Conservation (phyloP, 2,888 invertebrate genomes). For the Sarcophaga carnaria region DNA sequence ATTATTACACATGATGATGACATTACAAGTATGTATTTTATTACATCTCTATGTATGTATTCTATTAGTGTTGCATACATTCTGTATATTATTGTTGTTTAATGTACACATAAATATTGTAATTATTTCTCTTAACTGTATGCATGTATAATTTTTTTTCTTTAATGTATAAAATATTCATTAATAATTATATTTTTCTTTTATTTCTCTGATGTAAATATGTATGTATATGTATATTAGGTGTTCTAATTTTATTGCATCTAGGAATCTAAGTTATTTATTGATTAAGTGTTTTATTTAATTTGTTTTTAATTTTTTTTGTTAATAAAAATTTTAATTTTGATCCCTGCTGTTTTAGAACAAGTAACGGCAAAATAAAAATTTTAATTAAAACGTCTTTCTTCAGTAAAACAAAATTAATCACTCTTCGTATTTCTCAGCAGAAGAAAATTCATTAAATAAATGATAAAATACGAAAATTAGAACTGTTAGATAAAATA, state of each 20-base stretch:
- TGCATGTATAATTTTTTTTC: slow-evolving; percentile 14
- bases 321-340: slow-evolving; percentile 33
- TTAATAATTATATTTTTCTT: slow-evolving; percentile 21
- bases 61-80: no score
- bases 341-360: slow-evolving; percentile 55
- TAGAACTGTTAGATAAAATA: no score
- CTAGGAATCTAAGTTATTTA: slow-evolving; percentile 56
- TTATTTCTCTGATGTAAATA: slow-evolving; percentile 48
- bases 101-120: not conserved
- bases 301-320: slow-evolving; percentile 11
- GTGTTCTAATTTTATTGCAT: slow-evolving; percentile 53
- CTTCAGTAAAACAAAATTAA: no score
- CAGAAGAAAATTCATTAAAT: no score
- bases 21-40: slow-evolving; percentile 20
- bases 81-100: no score
- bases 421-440: no score
- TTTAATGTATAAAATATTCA: slow-evolving; percentile 38
- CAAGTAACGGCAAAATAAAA: slow-evolving; percentile 5
- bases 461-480: no score
- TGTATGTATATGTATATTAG: slow-evolving; percentile 15
- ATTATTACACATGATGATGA: not conserved
- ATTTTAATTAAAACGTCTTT: no score
- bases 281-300: slow-evolving; percentile 33
- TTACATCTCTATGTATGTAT: slow-evolving; percentile 15
- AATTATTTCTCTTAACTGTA: slow-evolving; percentile 8